A percentile compares a stretch with the other conserved stretches of the same genome.
Conservation (phyloP, 92 coral and sea anemone genomes). For the Bergia sp. region DNA sequence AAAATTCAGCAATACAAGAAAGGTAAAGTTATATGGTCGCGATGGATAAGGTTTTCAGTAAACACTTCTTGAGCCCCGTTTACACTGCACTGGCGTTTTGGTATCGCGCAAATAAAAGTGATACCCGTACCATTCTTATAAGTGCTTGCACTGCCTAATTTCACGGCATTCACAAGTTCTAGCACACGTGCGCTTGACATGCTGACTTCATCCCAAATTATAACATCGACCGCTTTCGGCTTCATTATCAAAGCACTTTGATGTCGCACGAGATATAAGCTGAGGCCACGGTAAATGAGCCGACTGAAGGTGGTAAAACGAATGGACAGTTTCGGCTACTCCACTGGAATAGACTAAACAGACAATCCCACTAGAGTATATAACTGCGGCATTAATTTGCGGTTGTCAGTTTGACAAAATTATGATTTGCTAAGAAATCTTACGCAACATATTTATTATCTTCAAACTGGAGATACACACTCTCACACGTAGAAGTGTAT, state of each 20-base stretch:
- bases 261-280: conserved; percentile 14
- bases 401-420: not conserved
- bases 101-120: no score
- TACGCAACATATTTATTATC: no score
- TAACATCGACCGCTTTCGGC: not conserved
- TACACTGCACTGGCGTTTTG: no score
- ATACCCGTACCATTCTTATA: no score
- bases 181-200: conserved; percentile 51
- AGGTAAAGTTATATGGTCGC: no score
- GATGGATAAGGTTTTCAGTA: no score
- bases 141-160: not conserved
- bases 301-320: conserved; percentile 47
- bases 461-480: no score
- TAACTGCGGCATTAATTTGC: not conserved
- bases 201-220: conserved; percentile 52
- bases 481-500: no score
- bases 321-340: conserved; percentile 42
- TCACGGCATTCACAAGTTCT: conserved; percentile 50
- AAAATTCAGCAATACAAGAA: no score
- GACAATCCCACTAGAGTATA: conserved; percentile 50
- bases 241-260: conserved; percentile 21
- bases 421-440: no score
- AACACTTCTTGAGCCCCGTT: no score
- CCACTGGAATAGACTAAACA: no score
- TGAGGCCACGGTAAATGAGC: conserved; percentile 41